These are phyloP conservation scores for Ochropleura leucogaster DNA, from an alignment of 2,888 invertebrate genomes.

Conservation along the genomic window DNA sequence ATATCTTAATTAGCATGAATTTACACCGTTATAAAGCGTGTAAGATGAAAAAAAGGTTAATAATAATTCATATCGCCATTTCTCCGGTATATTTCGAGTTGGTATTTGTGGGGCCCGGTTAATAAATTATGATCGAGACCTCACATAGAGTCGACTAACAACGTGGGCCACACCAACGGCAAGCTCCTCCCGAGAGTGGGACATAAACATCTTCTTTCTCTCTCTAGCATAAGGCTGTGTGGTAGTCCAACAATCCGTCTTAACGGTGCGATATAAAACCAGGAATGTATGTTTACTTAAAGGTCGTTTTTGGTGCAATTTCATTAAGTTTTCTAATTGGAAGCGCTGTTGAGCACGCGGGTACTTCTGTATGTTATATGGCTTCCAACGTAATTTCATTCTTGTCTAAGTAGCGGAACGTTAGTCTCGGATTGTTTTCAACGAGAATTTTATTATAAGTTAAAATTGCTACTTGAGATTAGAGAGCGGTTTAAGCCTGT, in stretches of 20 bases:
- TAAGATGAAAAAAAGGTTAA: slow-evolving; percentile 67
- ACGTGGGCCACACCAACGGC: slow-evolving; percentile 79
- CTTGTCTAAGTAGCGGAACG: slow-evolving; percentile 61
- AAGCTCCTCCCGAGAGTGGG: slow-evolving; percentile 84
- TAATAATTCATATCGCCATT: slow-evolving; percentile 82
- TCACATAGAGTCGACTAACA: slow-evolving; percentile 86
- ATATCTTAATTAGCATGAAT: slow-evolving; percentile 83
- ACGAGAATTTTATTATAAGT: slow-evolving; percentile 25
- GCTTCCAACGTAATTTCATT: slow-evolving; percentile 46
- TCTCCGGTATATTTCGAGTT: slow-evolving; percentile 81
- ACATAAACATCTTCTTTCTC: slow-evolving; percentile 55
- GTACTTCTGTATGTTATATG: slow-evolving; percentile 47
- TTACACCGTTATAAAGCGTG: slow-evolving; percentile 75
- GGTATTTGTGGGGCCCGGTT: slow-evolving; percentile 83
- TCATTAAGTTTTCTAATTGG: slow-evolving; percentile 73
- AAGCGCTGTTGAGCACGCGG: slow-evolving; percentile 41
- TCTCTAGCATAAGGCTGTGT: slow-evolving; percentile 52
- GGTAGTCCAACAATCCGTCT: slow-evolving; percentile 58
- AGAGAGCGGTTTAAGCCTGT: not conserved
- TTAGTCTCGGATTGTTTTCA: slow-evolving; percentile 30
- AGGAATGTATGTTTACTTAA: slow-evolving; percentile 68
- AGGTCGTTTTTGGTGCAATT: slow-evolving; percentile 67
- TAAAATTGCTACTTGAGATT: slow-evolving; percentile 2
- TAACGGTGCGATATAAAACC: slow-evolving; percentile 62
- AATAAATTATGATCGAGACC: slow-evolving; percentile 88